These are phyloP conservation scores for Probaryconus sp. DNA, from an alignment of 1,140 invertebrate species.

Conservation along the genomic window DNA sequence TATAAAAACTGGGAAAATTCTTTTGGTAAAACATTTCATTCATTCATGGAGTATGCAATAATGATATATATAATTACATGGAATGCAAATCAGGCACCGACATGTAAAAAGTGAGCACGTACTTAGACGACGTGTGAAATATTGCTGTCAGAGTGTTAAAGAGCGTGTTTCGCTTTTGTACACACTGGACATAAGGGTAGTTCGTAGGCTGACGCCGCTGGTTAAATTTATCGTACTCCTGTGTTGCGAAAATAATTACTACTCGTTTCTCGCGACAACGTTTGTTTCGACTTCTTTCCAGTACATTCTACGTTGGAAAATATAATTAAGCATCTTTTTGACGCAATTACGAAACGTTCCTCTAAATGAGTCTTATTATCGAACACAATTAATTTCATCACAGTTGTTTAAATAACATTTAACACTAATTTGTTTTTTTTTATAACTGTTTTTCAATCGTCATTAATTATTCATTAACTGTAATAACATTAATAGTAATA, in stretches of 20 bases:
- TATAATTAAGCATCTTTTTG: constrained; percentile 39
- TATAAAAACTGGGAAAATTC: constrained; percentile 14
- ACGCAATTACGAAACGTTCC: constrained; percentile 19
- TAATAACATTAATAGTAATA: too few relatives aligned
- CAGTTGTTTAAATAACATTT: too few relatives aligned
- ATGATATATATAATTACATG: constrained; percentile 45
- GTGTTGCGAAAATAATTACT: constrained; percentile 54
- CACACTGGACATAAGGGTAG: constrained; percentile 32
- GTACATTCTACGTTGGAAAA: constrained; percentile 36
- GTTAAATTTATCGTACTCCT: constrained; percentile 54
- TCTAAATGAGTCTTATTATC: constrained; percentile 7
- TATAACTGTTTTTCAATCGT: too few relatives aligned
- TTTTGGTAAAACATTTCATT: constrained; percentile 20
- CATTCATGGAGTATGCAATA: constrained; percentile 30
- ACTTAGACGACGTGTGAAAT: constrained; percentile 57
- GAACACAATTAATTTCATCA: constrained; percentile 10
- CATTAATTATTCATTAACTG: too few relatives aligned
- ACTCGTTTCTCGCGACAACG: constrained; percentile 39
- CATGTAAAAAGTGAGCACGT: constrained; percentile 48
- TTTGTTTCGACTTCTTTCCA: constrained; percentile 16
- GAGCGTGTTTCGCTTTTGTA: constrained; percentile 50
- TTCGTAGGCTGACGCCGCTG: constrained; percentile 40
- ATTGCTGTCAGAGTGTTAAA: constrained; percentile 54
- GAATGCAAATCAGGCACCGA: constrained; percentile 48
- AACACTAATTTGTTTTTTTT: too few relatives aligned